phyloP scores from a whole-genome alignment of 92 coral and sea anemone genomes.

The Plumapathes pennacea region DNA sequence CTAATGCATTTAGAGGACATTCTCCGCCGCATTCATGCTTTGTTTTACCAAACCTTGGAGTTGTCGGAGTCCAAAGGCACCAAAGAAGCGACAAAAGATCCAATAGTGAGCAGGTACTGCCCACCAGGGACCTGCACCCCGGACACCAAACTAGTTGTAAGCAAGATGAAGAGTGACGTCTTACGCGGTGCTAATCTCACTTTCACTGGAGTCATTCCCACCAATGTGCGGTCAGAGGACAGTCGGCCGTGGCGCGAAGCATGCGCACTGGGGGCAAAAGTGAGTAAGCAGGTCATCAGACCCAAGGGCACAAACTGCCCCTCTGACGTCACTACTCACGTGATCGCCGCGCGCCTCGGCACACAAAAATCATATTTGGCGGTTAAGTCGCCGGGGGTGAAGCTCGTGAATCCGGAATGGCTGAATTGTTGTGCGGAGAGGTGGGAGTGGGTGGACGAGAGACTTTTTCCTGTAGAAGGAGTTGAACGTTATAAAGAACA shows the following conservation, averaged over 20 bases:
- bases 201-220: constrained; percentile 96
- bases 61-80: constrained; percentile 20
- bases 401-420: constrained; percentile 92
- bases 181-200: constrained; percentile 79
- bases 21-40: constrained; percentile 73
- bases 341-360: constrained; percentile 94
- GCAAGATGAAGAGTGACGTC: constrained; percentile 63
- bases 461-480: constrained; percentile 89
- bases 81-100: constrained; percentile 29
- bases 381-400: constrained; percentile 70
- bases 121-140: constrained; percentile 66
- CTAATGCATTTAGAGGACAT: constrained; percentile 92
- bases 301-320: constrained; percentile 59
- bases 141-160: constrained; percentile 74
- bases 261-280: constrained; percentile 77
- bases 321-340: constrained; percentile 85
- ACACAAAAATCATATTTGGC: constrained; percentile 95
- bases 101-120: constrained; percentile 56
- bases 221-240: constrained; percentile 73
- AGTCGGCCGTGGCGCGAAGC: constrained; percentile 91
- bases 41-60: constrained; percentile 67
- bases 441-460: constrained; percentile 99
- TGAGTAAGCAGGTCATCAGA: constrained; percentile 56
- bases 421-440: constrained; percentile 90
- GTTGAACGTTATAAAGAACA: constrained; percentile 75